Percentiles rank a stretch among this genome's conserved stretches.
These are phyloP conservation scores for Hipposideros larvatus DNA, from an alignment of 2,797 vertebrate genomes.

Conservation along the genomic window DNA sequence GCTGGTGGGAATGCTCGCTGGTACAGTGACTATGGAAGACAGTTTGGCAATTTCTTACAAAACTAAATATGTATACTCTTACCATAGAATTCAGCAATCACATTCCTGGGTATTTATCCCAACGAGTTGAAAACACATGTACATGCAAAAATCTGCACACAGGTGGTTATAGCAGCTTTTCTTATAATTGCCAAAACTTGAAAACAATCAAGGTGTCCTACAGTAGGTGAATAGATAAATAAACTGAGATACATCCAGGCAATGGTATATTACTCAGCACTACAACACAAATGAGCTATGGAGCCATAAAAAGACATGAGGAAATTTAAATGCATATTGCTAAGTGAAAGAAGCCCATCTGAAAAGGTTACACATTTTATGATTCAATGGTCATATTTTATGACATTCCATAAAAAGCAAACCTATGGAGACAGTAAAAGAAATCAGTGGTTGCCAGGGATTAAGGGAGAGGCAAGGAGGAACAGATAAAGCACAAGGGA, in stretches of 20 bases:
- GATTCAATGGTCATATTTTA: not conserved
- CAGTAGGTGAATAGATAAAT: not conserved
- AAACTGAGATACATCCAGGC: not conserved
- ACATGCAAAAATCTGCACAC: not conserved
- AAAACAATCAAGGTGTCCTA: not conserved
- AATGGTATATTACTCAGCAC: not conserved
- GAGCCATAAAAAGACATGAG: not conserved
- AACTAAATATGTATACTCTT: not conserved
- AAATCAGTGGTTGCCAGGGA: not conserved
- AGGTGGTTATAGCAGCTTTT: not conserved
- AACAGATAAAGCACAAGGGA: not conserved
- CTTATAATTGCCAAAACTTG: not conserved
- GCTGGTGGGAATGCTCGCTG: not conserved
- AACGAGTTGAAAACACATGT: not conserved
- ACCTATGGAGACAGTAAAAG: not conserved
- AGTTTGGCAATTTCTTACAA: not conserved
- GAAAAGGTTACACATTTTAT: not conserved
- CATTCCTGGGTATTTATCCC: not conserved
- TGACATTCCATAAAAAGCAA: not conserved
- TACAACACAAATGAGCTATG: not conserved
- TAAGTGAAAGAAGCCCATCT: not conserved
- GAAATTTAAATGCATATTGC: not conserved
- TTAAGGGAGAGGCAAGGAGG: not conserved
- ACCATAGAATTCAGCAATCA: not conserved
- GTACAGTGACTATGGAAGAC: not conserved